Percentiles rank a stretch among this genome's conserved stretches.
Conservation (phyloP, 2,113 vertebrate genomes). For the Anhinga rufa region DNA sequence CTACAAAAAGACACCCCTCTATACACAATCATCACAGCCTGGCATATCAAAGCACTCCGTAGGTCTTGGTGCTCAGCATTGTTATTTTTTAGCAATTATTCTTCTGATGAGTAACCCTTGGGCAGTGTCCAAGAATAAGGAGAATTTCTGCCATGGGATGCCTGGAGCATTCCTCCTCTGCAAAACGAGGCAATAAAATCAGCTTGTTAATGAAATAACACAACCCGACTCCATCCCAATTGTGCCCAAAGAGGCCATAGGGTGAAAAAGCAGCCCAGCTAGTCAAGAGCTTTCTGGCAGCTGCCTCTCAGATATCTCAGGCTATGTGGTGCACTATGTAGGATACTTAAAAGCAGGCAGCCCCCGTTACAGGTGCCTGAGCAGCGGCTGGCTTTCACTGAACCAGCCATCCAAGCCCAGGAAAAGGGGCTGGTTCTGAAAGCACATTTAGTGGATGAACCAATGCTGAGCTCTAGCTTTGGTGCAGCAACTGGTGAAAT, state of each 20-base stretch:
- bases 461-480: neutral
- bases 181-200: neutral
- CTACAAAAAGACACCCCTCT: neutral
- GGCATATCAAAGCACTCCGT: neutral
- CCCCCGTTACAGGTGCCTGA: neutral
- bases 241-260: neutral
- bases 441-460: neutral
- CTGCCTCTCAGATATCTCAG: neutral
- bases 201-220: neutral
- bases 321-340: fast-evolving
- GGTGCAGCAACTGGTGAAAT: fast-evolving
- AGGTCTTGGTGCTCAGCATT: neutral
- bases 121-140: neutral
- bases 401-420: neutral
- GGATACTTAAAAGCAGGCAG: neutral
- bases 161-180: neutral
- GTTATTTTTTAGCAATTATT: slow-evolving; percentile 15
- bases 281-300: neutral
- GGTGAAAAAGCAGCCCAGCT: neutral
- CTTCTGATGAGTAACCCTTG: slow-evolving; percentile 14
- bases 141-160: neutral
- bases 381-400: fast-evolving
- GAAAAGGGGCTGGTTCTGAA: neutral
- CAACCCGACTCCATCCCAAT: neutral
- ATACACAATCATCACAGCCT: neutral